Conservation (phyloP, 2,797 vertebrate species). For the Antrozous pallidus region DNA sequence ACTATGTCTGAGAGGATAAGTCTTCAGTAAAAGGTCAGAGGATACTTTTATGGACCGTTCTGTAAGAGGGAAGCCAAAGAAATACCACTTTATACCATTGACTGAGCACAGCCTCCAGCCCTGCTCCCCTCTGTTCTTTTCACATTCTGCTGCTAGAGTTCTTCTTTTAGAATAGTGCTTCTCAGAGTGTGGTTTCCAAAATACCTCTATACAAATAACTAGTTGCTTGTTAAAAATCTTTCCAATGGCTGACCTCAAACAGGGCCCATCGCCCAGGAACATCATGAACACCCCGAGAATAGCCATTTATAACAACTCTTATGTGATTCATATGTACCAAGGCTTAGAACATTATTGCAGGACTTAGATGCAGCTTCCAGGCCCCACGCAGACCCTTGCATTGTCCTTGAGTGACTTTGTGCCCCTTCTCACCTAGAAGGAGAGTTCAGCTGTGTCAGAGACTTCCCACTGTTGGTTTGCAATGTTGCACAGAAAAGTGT, state of each 20-base stretch:
- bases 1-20: neutral
- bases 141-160: neutral
- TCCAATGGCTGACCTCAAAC: neutral
- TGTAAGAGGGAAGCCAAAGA: neutral
- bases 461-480: neutral
- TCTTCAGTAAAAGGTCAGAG: neutral
- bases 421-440: neutral
- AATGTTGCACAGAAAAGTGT: neutral
- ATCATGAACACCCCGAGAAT: neutral
- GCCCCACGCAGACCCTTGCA: neutral
- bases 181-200: neutral
- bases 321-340: neutral
- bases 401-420: neutral
- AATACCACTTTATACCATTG: neutral
- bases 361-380: neutral
- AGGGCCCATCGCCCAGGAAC: neutral
- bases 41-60: neutral
- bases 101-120: fast-evolving
- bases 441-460: neutral
- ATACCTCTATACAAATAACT: neutral
- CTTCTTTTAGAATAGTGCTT: neutral
- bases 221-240: neutral
- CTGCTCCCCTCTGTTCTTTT: neutral
- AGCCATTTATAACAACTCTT: neutral
- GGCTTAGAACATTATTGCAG: neutral